A percentile compares a stretch with the other conserved stretches of the same genome.
phyloP scores from a whole-genome alignment of 2,888 invertebrate genomes.

The Drosophila multiciliata region DNA sequence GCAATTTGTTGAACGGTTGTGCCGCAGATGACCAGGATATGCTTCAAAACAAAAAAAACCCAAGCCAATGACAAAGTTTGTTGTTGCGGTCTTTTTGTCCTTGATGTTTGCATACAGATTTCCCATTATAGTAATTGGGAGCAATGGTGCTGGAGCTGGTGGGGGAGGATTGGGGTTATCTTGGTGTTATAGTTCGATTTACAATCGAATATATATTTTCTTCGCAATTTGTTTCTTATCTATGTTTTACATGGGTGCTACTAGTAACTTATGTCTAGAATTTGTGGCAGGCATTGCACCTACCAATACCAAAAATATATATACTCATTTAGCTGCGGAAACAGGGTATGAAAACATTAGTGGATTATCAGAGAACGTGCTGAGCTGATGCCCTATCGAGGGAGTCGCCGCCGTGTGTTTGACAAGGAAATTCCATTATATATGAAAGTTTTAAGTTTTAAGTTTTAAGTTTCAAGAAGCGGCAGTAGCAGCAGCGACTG shows the following conservation, averaged over 20 bases:
- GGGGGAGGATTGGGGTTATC: background rate
- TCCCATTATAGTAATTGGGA: background rate
- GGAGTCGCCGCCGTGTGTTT: constrained; percentile 60
- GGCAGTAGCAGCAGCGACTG: constrained; percentile 29
- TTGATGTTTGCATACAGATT: background rate
- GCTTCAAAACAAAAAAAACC: background rate
- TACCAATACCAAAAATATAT: background rate
- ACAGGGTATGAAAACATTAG: constrained; percentile 54
- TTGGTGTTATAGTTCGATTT: background rate
- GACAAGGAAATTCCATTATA: constrained; percentile 77
- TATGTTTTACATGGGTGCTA: background rate
- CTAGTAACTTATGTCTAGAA: background rate
- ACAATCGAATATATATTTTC: background rate
- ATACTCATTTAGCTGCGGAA: background rate
- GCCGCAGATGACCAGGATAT: background rate
- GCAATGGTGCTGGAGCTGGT: background rate
- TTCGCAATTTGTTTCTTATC: background rate
- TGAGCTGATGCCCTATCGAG: constrained; percentile 28
- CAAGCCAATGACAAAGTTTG: background rate
- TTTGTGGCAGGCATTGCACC: background rate
- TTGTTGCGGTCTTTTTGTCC: background rate
- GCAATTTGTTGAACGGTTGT: constrained; percentile 6
- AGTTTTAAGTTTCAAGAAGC: constrained; percentile 60
- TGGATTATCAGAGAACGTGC: constrained; percentile 56
- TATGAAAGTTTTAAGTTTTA: constrained; percentile 72